Evolutionary conservation across 2,888 invertebrate genomes (phyloP), one percentile per base, ranked within the genome.

Genomic region (Biston betularia): DNA sequence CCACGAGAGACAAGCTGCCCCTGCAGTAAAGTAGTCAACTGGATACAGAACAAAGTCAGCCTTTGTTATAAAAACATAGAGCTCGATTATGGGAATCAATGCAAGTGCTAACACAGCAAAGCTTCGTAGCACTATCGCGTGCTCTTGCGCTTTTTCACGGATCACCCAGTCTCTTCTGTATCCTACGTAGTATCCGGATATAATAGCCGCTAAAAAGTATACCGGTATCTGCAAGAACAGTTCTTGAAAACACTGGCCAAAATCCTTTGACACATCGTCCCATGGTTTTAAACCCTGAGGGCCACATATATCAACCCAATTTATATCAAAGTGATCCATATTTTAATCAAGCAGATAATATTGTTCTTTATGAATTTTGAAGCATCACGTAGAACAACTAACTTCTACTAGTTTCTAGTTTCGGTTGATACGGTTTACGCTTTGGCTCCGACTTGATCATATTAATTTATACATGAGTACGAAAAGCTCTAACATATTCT

Each of bases 191-290:
- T 96, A 98, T 0, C 97, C 96, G n/a, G 98, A 98, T 53, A 95
- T 86, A 14, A 96, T 92, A 5, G 97, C 97, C 74, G 98, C 94
- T 44, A 98, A 79, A 54, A 95, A 94, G 79, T 96, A 95, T 50
- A 96, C 87, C 14, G 98, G 98, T 76, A 97, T 95, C 86, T 97
- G 96, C 44, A 98, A 93, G 80, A 95, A 96, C 58, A 98, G 88
- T 87, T 97, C 96, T 87, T 98, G 97, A 84, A 98, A 98, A 87
- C 98, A 98, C 65, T 96, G 92, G 63, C 97, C 96, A 78, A 98
- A 94, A 89, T 98, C 97, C 81, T 96, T 96, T 44, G 95, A 94
- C 14, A 94, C 88, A 10, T 95, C 93, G 79, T 96, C 95, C 95
- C 97, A 97, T 34, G 97, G 95, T 68, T 93, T 92, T 59, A 97